A percentile compares a stretch with the other conserved stretches of the same genome.
These are phyloP conservation scores for Caenorhabditis brenneri DNA, from an alignment of 1,140 invertebrate species.

Conservation along the genomic window DNA sequence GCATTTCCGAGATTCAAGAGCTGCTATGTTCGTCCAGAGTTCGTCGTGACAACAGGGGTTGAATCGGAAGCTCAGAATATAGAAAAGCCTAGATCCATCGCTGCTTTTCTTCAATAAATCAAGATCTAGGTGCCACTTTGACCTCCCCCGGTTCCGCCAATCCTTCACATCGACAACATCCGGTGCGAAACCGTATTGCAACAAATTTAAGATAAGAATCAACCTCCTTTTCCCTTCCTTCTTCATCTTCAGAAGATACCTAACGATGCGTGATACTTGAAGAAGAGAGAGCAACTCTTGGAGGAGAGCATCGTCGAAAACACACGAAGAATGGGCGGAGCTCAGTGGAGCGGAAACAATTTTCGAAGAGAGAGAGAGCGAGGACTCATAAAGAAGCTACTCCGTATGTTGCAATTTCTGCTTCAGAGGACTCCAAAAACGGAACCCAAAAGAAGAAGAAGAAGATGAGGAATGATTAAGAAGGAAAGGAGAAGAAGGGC, in stretches of 20 bases:
- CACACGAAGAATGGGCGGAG: too few species aligned
- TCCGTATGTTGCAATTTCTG: neutral
- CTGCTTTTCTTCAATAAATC: too few species aligned
- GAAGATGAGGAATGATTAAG: neutral
- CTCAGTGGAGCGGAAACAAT: constrained; percentile 8
- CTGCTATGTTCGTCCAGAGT: too few species aligned
- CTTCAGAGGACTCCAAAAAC: neutral
- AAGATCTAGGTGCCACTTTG: too few species aligned
- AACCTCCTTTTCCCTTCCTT: neutral
- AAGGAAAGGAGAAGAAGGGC: neutral
- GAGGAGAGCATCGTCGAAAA: neutral
- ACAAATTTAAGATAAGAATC: constrained; percentile 7
- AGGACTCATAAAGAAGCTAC: constrained; percentile 30
- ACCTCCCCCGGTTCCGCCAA: too few species aligned
- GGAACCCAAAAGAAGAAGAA: neutral
- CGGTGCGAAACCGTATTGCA: neutral
- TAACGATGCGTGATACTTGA: neutral
- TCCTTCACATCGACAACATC: neutral
- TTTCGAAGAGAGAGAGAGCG: constrained; percentile 10
- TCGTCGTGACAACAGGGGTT: too few species aligned
- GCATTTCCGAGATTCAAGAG: too few species aligned
- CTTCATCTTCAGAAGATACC: neutral
- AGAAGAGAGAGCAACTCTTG: neutral
- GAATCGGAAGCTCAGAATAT: too few species aligned
- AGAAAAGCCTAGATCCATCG: too few species aligned